Base-by-base conservation (phyloP, 2,113 vertebrate species). In the Sialia sialis region DNA sequence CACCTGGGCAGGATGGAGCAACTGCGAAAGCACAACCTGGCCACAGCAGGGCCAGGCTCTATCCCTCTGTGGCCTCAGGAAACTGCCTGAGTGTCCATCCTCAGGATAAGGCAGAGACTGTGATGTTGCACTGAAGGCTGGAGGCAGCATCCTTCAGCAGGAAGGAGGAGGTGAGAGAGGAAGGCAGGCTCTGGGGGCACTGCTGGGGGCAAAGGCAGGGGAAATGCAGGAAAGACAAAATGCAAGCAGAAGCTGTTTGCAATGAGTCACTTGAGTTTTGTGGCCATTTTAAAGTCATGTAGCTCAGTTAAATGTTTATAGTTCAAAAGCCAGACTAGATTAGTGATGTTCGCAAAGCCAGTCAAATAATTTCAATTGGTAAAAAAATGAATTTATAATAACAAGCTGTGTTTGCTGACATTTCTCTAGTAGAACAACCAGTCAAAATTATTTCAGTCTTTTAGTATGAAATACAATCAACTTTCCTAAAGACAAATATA, bases 31-130 rank as follows among this genome's bases (percentile, higher is more conserved):
- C 77, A 58, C 19, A 49, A 0, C 17, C 32, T 18, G 25, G 17
- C 29, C 43, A 2, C 23, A 46, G 34, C 32, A 13, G 25, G 29
- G 26, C 21, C 25, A 5, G 10, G 0, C 3, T 22, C 38, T 19
- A 22, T 51, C 46, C 13, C 27, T 32, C 34, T 6, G 4, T 1
- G 0, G 62, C 39, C 46, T 29, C 38, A 25, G 0, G 0, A 48
- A 54, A 43, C 56, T 49, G 38, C 43, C 48, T 36, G 58, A 1
- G 2, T 8, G 3, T 32, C 20, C 55, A 6, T 39, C 19, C 36
- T 26, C 1, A 0, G 38, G 52, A 48, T 6, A 48, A 44, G 52
- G n/a, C 76, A 75, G 56, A 21, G 25, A 56, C 27, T 29, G 32
- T 6, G 39, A 38, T 3, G 25, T 2, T 36, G 46, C 32, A 34